Base-by-base conservation (phyloP, 2,797 vertebrate species). In the Serranus cabrilla region DNA sequence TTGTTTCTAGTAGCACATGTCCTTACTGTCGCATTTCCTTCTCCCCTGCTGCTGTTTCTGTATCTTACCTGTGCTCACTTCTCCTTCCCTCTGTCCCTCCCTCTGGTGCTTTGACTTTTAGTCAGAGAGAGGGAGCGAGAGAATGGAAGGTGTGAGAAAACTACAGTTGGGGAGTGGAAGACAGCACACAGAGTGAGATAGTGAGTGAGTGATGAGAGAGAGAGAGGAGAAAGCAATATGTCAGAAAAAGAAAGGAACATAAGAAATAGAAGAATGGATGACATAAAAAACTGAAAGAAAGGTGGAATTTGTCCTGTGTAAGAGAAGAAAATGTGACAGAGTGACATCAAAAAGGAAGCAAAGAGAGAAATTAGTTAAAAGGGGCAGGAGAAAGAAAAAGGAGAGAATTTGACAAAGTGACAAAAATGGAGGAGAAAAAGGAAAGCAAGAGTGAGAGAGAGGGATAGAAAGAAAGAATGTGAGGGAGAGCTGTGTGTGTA, bases 361-460 rank as follows among this genome's bases (percentile, higher is more conserved):
- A 37, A 74, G 80, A 49, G 43, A 74, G 21, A 50, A 60, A 64
- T 66, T 84, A 84, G 76, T 77, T 78, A 47, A 52, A 55, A 57
- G 25, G 80, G 66, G 73, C 54, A 40, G 25, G 34, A 25, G 20
- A 50, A 42, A 79, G 80, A 74, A 70, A 74, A 67, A 81, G 39
- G 59, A 80, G 76, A 77, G 58, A 69, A 86, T 86, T 63, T 85
- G 81, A 87, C 86, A 84, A 18, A 59, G 71, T 80, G 81, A 89
- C 69, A 80, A 79, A 85, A 84, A 63, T 25, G 23, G 39, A 78
- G 54, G 49, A 72, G 51, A 73, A 72, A 70, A 58, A 65, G 57
- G 63, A 72, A 70, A 59, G 45, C 39, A 52, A 76, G 64, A 71
- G 52, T 31, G 46, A 62, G 65, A 70, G 57, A 79, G 69, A 72